phyloP scores from a whole-genome alignment of 92 coral and sea anemone species.

The Epizoanthus stellaris region DNA sequence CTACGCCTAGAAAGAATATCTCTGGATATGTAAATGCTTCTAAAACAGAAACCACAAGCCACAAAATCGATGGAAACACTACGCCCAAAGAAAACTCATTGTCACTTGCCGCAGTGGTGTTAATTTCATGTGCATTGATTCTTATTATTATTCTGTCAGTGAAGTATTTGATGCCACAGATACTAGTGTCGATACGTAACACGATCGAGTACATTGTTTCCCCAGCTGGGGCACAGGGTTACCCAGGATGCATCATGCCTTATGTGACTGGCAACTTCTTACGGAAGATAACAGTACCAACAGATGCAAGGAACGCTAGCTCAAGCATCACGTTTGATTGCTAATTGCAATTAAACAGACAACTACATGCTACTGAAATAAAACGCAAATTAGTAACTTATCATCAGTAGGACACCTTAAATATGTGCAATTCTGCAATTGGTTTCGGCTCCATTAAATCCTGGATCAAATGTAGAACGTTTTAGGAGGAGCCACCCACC shows the following conservation, averaged over 20 bases:
- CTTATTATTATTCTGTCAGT: slow-evolving; percentile 63
- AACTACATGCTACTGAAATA: too few species aligned
- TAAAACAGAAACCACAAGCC: not conserved
- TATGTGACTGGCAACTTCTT: slow-evolving; percentile 55
- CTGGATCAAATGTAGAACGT: too few species aligned
- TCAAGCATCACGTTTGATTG: slow-evolving; percentile 53
- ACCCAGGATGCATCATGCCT: slow-evolving; percentile 79
- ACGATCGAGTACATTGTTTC: slow-evolving; percentile 87
- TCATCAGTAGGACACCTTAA: too few species aligned
- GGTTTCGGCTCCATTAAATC: too few species aligned
- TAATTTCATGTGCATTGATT: slow-evolving; percentile 70
- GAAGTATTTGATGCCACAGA: slow-evolving; percentile 71
- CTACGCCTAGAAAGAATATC: not conserved
- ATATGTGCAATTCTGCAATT: too few species aligned
- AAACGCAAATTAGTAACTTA: too few species aligned
- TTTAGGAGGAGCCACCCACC: too few species aligned
- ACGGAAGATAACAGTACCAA: slow-evolving; percentile 7
- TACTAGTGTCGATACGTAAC: slow-evolving; percentile 74
- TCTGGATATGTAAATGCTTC: not conserved
- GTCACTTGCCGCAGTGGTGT: slow-evolving; percentile 65
- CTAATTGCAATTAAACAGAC: too few species aligned
- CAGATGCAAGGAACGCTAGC: slow-evolving; percentile 30
- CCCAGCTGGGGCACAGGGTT: slow-evolving; percentile 67
- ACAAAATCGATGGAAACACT: not conserved
- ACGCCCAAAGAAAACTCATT: slow-evolving; percentile 6